Percentiles rank a stretch among this genome's conserved stretches.
phyloP scores from a whole-genome alignment of 2,113 vertebrate genomes.

The Corythornis cristatus region DNA sequence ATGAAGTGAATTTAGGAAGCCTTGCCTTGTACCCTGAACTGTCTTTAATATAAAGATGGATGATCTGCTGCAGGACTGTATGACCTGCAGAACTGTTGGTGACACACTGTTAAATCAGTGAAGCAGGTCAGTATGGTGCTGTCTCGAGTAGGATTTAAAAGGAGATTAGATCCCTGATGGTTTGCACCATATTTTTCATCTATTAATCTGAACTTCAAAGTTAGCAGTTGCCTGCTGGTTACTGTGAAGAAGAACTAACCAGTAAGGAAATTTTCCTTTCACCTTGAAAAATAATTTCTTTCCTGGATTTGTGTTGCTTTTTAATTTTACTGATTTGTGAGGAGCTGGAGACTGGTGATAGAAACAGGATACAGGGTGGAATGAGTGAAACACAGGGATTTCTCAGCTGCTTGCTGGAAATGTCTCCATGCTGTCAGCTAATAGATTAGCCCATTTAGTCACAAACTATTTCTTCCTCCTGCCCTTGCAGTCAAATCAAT shows the following conservation, averaged over 20 bases:
- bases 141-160: neutral
- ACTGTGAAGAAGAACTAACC: neutral
- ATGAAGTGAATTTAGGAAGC: neutral
- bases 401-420: constrained; percentile 29
- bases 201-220: neutral
- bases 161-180: neutral
- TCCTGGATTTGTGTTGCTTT: neutral
- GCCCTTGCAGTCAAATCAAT: neutral
- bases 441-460: neutral
- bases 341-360: neutral
- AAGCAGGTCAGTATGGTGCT: neutral
- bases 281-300: neutral
- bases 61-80: neutral
- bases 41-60: neutral
- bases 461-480: constrained; percentile 26
- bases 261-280: neutral
- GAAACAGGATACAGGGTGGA: constrained; percentile 5
- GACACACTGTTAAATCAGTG: neutral
- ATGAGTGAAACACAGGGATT: neutral
- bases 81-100: neutral
- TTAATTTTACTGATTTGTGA: neutral
- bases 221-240: neutral
- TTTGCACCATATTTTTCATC: neutral
- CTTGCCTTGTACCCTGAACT: neutral
- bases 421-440: neutral